Evolutionary conservation across 1,140 invertebrate species (phyloP).

Genomic region (Stegodyphus dumicola): DNA sequence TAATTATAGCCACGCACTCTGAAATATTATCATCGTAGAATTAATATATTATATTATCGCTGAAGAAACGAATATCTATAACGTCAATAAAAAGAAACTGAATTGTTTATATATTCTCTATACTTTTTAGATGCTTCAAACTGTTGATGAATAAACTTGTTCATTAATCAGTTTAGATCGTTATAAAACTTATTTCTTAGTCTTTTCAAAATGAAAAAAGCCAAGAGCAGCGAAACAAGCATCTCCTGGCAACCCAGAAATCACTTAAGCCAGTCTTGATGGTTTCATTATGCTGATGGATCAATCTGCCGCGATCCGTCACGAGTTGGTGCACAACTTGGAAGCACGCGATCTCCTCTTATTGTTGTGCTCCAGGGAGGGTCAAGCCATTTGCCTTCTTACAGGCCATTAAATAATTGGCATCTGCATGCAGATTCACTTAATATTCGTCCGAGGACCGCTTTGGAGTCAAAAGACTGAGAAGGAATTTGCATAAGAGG

Average conservation of each 20-base stretch:
- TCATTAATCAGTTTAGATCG: no score
- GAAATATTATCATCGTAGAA: no score
- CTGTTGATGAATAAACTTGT: no score
- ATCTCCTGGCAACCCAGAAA: neutral
- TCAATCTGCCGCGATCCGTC: constrained; percentile 27
- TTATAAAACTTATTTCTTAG: no score
- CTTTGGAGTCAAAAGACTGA: neutral
- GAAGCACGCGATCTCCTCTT: constrained; percentile 13
- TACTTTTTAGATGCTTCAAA: no score
- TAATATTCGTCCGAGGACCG: constrained; percentile 5
- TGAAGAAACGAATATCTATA: no score
- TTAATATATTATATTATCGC: no score
- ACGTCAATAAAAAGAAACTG: no score
- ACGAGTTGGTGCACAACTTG: neutral
- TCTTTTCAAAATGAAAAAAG: no score
- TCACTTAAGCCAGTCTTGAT: constrained; percentile 50
- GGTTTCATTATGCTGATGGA: constrained; percentile 57
- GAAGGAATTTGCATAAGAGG: constrained; percentile 1
- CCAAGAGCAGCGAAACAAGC: neutral
- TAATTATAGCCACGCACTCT: no score
- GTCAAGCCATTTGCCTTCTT: constrained; percentile 27
- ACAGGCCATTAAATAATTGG: constrained; percentile 59
- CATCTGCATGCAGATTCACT: constrained; percentile 47
- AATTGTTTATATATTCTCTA: no score
- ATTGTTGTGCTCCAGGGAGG: neutral